Evolutionary conservation across 2,797 vertebrate genomes (phyloP), one percentile per base, ranked within the genome.

Genomic region (Gephyroberyx darwinii): DNA sequence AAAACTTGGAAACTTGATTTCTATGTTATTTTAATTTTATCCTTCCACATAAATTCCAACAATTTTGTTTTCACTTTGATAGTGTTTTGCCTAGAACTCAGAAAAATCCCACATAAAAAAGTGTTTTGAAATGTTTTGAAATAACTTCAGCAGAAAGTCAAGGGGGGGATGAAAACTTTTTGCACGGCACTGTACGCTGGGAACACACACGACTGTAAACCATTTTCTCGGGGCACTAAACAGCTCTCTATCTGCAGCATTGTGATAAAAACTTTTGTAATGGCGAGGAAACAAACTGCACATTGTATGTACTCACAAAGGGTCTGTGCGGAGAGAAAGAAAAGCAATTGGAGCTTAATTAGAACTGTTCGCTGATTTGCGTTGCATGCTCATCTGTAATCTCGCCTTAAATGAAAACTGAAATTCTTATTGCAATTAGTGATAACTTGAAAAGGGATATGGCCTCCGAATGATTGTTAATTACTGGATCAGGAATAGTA

Each of bases 391-490:
- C 89, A 84, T 84, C 70, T 82, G 89, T 88, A 89, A 92, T 92
- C 88, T 90, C 19, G 83, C 82, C 86, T 91, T 90, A 92, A 91
- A 90, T 90, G 86, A 83, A 89, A 91, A 89, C 86, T 85, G 88
- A 87, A 92, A 92, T 91, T 90, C 87, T 87, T 91, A 89, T 91
- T 92, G 89, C 91, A 92, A 92, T 93, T 90, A 93, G 91, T 80
- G 88, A 90, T 86, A 81, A 91, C 88, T 91, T 88, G 88, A 92
- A 90, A 92, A 89, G 87, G 88, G 89, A 93, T 90, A 89, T 84
- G 86, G 86, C 86, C 87, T 82, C 86, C 59, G 84, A 90, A 92
- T 88, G 89, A 89, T 87, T 88, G 91, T 91, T 92, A 92, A 92
- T 92, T 92, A 90, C 87, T 84, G 90, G 85, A 92, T 91, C 90